Evolutionary conservation across 2,888 invertebrate genomes (phyloP).

Genomic region (Celastrina argiolus): DNA sequence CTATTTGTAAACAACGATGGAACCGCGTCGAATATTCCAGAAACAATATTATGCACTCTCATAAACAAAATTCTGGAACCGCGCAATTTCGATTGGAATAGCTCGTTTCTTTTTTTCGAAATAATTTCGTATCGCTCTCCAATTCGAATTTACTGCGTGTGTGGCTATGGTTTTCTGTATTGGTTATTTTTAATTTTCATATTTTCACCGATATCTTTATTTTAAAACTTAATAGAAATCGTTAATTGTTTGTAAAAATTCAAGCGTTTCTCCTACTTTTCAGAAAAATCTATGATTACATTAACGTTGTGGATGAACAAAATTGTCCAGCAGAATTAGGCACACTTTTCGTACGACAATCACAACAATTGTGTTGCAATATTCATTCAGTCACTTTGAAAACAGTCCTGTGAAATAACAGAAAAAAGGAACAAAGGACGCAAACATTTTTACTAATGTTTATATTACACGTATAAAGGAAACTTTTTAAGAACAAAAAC

Average conservation of each 20-base stretch:
- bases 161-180: not conserved
- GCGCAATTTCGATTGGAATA: constrained; percentile 3
- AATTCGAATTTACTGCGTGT: not conserved
- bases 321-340: not conserved
- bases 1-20: not conserved
- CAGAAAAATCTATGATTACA: not conserved
- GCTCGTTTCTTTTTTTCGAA: not conserved
- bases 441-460: not conserved
- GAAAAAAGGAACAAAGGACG: not conserved
- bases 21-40: not conserved
- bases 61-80: not conserved
- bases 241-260: too few relatives aligned
- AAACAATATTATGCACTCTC: not conserved
- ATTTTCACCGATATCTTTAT: not conserved
- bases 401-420: not conserved
- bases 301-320: not conserved
- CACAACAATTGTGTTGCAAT: not conserved
- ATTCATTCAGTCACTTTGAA: not conserved
- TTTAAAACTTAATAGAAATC: not conserved
- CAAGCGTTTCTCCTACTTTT: not conserved
- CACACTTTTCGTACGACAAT: not conserved
- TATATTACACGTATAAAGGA: constrained; percentile 14
- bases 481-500: constrained; percentile 12
- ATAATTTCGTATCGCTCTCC: not conserved
- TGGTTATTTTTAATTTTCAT: not conserved